Base-by-base conservation (phyloP, 92 coral and sea anemone genomes). In the Umimayanthus kanabou region DNA sequence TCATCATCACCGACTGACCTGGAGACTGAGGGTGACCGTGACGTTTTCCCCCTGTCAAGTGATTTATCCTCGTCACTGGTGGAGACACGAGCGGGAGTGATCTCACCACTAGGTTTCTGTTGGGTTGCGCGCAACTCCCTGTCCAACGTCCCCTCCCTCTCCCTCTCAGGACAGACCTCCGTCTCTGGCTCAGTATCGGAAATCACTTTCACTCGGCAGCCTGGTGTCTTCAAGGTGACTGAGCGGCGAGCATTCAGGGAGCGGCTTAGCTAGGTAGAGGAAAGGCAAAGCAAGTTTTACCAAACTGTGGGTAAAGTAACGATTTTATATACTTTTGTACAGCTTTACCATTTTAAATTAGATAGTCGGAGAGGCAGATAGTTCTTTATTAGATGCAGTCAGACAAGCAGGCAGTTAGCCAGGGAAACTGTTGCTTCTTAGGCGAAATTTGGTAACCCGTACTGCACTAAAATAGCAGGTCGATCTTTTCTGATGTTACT, bases 121-220 rank as follows among this genome's bases (percentile, higher is more conserved):
- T 42, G 30, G n/a, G 39, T 76, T 26, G 18, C n/a, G 7, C 29
- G 26, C 9, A 18, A 20, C 33, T 70, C 87, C 1, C n/a, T 83
- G 20, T 83, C 79, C 78, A 83, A 26, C 15, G 76, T 42, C 25
- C 67, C 87, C 0, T 87, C 89, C 42, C 65, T 77, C 0, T 86
- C 89, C 20, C 79, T 84, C 47, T 90, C 92, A 2, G 88, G 82
- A 10, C 78, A 85, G 23, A 58, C 91, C 76, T 80, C 89, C 13
- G 91, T 75, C 80, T 89, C 94, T 5, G 92, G 74, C 9, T 91
- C 90, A 65, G 92, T 80, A 13, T 91, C 90, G 47, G 87, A 88
- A 42, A 89, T 90, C 23, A 91, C 80, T 78, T 92, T 92, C 8
- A 82, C 76, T 72, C 81, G 90, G 22, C 73, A 40, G 20, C 72